Evolutionary conservation across 2,888 invertebrate genomes (phyloP).

Genomic region (Pammene fasciana): DNA sequence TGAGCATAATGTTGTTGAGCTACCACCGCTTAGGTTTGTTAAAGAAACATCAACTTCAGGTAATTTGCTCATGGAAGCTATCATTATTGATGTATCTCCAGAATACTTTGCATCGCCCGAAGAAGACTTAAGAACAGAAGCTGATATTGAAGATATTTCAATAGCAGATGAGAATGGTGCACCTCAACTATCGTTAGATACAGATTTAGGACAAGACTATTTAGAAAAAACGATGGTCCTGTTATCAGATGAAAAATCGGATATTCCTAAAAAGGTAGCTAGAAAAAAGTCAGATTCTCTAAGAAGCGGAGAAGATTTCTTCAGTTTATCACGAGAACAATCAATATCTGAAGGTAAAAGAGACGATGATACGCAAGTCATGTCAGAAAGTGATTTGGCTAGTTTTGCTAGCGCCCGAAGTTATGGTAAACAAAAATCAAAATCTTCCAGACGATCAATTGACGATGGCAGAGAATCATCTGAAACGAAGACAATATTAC

Average conservation of each 20-base stretch:
- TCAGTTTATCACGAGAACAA: constrained; percentile 84
- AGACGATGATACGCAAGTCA: constrained; percentile 83
- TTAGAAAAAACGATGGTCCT: constrained; percentile 76
- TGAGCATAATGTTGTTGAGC: constrained; percentile 92
- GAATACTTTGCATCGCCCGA: constrained; percentile 91
- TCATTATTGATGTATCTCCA: constrained; percentile 94
- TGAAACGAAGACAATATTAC: constrained; percentile 62
- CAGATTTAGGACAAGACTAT: constrained; percentile 82
- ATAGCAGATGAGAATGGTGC: constrained; percentile 88
- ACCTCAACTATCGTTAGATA: constrained; percentile 77
- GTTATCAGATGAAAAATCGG: constrained; percentile 79
- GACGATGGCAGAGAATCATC: constrained; percentile 66
- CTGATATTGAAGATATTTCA: constrained; percentile 93
- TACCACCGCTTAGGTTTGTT: constrained; percentile 93
- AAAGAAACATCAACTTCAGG: constrained; percentile 95
- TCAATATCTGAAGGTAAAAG: constrained; percentile 84
- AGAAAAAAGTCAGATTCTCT: constrained; percentile 87
- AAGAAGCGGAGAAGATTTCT: constrained; percentile 85
- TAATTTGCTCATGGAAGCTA: constrained; percentile 94
- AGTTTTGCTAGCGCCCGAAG: constrained; percentile 87
- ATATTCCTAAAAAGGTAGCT: constrained; percentile 82
- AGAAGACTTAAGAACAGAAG: constrained; percentile 93
- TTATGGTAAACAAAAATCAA: constrained; percentile 75
- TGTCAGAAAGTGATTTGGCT: constrained; percentile 85
- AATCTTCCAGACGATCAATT: constrained; percentile 62